These are phyloP conservation scores for Acarapis woodi DNA, from an alignment of 1,140 invertebrate genomes.

Conservation along the genomic window DNA sequence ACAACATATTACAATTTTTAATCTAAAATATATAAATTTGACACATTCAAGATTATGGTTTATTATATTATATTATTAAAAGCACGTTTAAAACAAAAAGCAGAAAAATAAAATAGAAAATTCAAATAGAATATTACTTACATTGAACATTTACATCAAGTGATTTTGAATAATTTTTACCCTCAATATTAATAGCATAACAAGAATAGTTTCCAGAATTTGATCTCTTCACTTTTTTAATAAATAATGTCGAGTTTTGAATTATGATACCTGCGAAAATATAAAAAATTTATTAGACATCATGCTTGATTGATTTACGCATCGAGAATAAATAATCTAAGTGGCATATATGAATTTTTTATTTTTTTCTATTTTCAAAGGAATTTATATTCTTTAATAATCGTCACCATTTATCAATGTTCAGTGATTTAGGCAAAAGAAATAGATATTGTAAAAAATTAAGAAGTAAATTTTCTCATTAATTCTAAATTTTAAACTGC, in stretches of 20 bases:
- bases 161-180: too few relatives aligned
- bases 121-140: too few relatives aligned
- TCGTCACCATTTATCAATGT: neutral
- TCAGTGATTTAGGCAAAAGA: neutral
- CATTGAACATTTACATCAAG: too few relatives aligned
- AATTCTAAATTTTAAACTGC: too few relatives aligned
- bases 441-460: neutral
- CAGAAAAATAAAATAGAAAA: too few relatives aligned
- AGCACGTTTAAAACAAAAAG: too few relatives aligned
- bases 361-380: neutral
- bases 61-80: too few relatives aligned
- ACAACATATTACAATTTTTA: too few relatives aligned
- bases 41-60: too few relatives aligned
- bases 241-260: neutral
- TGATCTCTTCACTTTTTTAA: neutral
- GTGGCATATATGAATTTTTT: neutral
- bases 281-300: neutral
- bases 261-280: neutral
- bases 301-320: neutral
- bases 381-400: neutral
- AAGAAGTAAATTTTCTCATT: too few relatives aligned
- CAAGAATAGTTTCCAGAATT: constrained; percentile 1
- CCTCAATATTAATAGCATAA: constrained; percentile 1
- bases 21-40: too few relatives aligned
- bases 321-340: neutral